phyloP scores from a whole-genome alignment of 2,113 vertebrate species.

The Mus musculus region GRCm39 chr13:47367501-47368000 shows the following conservation, averaged over 20 bases:
- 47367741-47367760: neutral
- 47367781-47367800: too few relatives aligned
- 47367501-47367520: neutral
- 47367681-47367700: accelerated
- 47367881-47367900: too few relatives aligned
- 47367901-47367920: too few relatives aligned
- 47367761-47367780: neutral
- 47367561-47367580: neutral
- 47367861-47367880: too few relatives aligned
- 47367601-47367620: neutral
- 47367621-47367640: neutral
- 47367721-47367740: neutral
- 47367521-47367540: neutral
- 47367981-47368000: too few relatives aligned
- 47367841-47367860: too few relatives aligned
- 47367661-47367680: neutral
- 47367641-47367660: too few relatives aligned
- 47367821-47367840: too few relatives aligned
- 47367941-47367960: too few relatives aligned
- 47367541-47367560: neutral
- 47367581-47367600: neutral
- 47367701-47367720: neutral
- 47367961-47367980: too few relatives aligned
- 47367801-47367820: too few relatives aligned
- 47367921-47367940: too few relatives aligned